Percentiles rank a stretch among this genome's conserved stretches.
phyloP scores from a whole-genome alignment of 2,888 invertebrate genomes.

The Gasteruption jaculator region DNA sequence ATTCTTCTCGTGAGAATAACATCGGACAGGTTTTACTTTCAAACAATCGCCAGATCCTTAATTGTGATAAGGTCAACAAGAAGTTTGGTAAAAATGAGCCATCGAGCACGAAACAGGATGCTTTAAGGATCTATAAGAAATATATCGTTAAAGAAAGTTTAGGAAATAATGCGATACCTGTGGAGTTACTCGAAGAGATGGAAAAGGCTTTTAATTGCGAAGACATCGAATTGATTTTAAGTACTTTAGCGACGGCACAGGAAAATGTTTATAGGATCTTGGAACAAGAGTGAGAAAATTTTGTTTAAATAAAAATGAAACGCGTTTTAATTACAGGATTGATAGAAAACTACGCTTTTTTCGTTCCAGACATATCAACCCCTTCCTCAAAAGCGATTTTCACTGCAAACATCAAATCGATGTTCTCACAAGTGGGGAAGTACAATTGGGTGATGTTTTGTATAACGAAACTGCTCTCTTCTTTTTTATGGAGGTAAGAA shows the following conservation, averaged over 20 bases:
- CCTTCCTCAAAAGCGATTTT: constrained; percentile 79
- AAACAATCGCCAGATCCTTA: no score
- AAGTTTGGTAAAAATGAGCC: no score
- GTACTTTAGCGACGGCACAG: constrained; percentile 72
- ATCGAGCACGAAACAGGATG: constrained; percentile 53
- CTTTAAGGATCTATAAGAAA: constrained; percentile 71
- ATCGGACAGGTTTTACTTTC: no score
- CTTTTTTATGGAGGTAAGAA: constrained; percentile 82
- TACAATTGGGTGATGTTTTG: constrained; percentile 81
- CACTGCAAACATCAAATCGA: constrained; percentile 93
- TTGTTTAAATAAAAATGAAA: not conserved
- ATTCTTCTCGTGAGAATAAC: no score
- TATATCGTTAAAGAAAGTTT: constrained; percentile 70
- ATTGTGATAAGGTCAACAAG: no score
- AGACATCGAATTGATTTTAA: constrained; percentile 62
- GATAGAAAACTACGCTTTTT: no score
- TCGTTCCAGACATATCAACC: constrained; percentile 62
- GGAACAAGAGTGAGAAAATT: constrained; percentile 59
- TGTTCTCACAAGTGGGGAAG: constrained; percentile 74
- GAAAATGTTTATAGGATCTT: constrained; percentile 65
- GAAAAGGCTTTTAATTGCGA: constrained; percentile 66
- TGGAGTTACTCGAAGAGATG: constrained; percentile 58
- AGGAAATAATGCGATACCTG: constrained; percentile 58
- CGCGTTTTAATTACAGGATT: no score
- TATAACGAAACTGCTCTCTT: constrained; percentile 88